phyloP scores from a whole-genome alignment of 2,113 vertebrate genomes.

The Otocyon megalotis region DNA sequence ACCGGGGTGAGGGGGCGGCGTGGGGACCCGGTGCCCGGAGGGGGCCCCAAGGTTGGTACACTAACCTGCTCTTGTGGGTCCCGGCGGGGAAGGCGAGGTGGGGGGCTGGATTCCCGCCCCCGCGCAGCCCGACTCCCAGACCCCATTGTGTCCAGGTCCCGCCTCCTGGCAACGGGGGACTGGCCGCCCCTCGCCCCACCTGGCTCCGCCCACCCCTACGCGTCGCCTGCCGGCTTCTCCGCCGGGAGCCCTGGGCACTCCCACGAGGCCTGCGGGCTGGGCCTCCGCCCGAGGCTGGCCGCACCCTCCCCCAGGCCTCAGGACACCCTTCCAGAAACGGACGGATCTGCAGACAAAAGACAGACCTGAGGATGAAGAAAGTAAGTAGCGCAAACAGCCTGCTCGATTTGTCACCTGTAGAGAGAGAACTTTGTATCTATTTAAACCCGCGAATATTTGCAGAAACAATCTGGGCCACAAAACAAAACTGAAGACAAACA shows the following conservation, averaged over 20 bases:
- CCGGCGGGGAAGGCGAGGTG: not conserved
- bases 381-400: not conserved
- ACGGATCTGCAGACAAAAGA: not conserved
- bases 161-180: slow-evolving; percentile 72
- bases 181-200: not conserved
- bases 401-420: not conserved
- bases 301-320: not conserved
- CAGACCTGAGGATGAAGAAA: not conserved
- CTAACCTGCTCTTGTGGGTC: slow-evolving; percentile 63
- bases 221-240: no score
- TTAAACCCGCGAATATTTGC: slow-evolving; percentile 30
- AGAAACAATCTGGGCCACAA: not conserved
- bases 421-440: not conserved
- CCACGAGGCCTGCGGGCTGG: not conserved
- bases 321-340: not conserved
- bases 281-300: not conserved
- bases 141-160: slow-evolving; percentile 72
- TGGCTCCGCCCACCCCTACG: not conserved
- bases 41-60: not conserved
- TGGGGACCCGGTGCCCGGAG: not conserved
- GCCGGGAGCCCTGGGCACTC: not conserved
- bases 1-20: not conserved
- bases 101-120: not conserved
- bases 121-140: not conserved
- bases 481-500: not conserved